phyloP scores from a whole-genome alignment of 2,113 vertebrate species.

The Heptranchias perlo region DNA sequence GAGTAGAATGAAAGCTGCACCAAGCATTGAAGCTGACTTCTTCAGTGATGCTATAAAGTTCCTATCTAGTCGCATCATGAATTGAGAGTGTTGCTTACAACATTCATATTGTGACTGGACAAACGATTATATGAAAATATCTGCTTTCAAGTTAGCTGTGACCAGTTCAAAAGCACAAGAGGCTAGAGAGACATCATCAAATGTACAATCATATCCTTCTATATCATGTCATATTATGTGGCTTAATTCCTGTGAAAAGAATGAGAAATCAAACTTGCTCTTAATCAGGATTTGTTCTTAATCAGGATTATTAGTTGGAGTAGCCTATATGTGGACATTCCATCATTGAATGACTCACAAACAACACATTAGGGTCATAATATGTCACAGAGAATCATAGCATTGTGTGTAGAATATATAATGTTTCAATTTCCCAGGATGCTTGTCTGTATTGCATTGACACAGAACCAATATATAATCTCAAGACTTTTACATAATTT shows the following conservation, averaged over 20 bases:
- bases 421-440: constrained; percentile 26
- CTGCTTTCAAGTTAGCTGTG: neutral
- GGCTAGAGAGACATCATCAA: no score
- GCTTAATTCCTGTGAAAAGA: neutral
- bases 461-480: constrained; percentile 35
- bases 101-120: neutral
- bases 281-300: neutral
- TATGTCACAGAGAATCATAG: neutral
- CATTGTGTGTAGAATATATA: constrained; percentile 33
- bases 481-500: constrained; percentile 32
- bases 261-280: neutral
- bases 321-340: neutral
- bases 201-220: neutral
- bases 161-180: neutral
- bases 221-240: neutral
- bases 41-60: neutral
- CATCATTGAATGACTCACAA: neutral
- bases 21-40: neutral
- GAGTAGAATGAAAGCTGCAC: neutral
- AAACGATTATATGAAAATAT: neutral
- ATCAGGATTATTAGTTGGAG: constrained; percentile 19
- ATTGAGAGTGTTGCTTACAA: neutral
- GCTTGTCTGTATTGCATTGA: constrained; percentile 32
- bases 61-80: neutral
- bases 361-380: neutral